phyloP scores from a whole-genome alignment of 30 jellyfish, hydroid and myxozoan genomes.

The Turritopsis dohrnii region DNA sequence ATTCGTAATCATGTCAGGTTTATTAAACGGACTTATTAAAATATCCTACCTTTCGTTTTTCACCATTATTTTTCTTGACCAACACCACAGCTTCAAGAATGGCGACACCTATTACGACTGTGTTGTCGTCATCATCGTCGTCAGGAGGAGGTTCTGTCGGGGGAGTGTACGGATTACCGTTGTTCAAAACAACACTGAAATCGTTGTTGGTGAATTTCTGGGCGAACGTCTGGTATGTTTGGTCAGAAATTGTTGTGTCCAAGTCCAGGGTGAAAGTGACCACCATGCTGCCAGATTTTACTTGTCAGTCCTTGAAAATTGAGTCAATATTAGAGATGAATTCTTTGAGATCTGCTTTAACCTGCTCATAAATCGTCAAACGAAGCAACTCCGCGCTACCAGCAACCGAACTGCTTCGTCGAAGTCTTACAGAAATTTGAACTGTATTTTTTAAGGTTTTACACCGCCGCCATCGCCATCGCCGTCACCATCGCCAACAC shows the following conservation, averaged over 20 bases:
- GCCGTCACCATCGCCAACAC: not conserved
- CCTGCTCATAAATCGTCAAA: not conserved
- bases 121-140: not conserved
- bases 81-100: not conserved
- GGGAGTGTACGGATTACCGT: not conserved
- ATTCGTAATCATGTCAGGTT: no score
- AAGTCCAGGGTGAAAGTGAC: not conserved
- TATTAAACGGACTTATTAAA: no score
- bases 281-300: not conserved
- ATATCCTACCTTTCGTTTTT: not conserved
- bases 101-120: not conserved
- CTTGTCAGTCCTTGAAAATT: not conserved
- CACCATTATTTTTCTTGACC: not conserved
- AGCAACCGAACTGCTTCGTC: not conserved
- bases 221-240: not conserved
- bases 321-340: not conserved
- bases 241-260: not conserved
- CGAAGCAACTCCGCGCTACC: not conserved
- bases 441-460: no score
- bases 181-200: not conserved
- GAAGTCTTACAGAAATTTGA: not conserved
- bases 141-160: not conserved
- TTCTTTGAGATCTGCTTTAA: not conserved
- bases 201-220: not conserved
- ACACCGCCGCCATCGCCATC: not conserved